Base-by-base conservation (phyloP, 2,113 vertebrate species). In the Condylura cristata region DNA sequence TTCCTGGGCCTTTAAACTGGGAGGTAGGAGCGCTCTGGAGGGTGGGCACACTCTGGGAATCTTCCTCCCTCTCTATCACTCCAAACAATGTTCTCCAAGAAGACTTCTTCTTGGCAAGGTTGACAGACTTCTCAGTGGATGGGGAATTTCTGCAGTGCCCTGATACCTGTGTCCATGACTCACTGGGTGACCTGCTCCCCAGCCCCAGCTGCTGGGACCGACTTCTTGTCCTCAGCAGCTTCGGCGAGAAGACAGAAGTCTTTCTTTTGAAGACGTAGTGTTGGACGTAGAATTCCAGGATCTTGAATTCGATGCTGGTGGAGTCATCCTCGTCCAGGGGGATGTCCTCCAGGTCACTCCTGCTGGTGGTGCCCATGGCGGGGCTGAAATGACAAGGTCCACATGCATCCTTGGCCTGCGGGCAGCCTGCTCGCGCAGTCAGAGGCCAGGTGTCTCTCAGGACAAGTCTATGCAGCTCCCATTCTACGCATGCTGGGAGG, bases 241-340 rank as follows among this genome's bases (percentile, higher is more conserved):
- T 93, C 46, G 96, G 94, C 1, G 94, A 98, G 94, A 70, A 92
- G 84, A 41, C 83, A 0, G 86, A 13, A 2, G n/a, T 0, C 51
- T 89, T 41, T 58, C 66, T 39, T 95, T 93, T 72, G 18, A 95
- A 89, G 96, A 83, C 63, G 39, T 97, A 95, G 32, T 95, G 96
- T 66, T 94, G 94, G 63, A 89, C 85, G 0, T 98, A 98, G 65
- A 93, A 98, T 75, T 97, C 96, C 13, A 98, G 84, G 75, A 98
- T 95, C 89, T 83, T 96, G 95, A 96, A 98, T 72, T 98, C 98
- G 2, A 98, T 4, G 75, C 96, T 97, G 80, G 66, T 78, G 30
- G 32, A 44, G 32, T 97, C 97, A 0, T 98, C 96, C 2, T 98
- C 97, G 1, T 98, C 96, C 91, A 98, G 85, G 0, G 78, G 74